Conservation (phyloP, 2,797 vertebrate species). For the Lepus townsendii region DNA sequence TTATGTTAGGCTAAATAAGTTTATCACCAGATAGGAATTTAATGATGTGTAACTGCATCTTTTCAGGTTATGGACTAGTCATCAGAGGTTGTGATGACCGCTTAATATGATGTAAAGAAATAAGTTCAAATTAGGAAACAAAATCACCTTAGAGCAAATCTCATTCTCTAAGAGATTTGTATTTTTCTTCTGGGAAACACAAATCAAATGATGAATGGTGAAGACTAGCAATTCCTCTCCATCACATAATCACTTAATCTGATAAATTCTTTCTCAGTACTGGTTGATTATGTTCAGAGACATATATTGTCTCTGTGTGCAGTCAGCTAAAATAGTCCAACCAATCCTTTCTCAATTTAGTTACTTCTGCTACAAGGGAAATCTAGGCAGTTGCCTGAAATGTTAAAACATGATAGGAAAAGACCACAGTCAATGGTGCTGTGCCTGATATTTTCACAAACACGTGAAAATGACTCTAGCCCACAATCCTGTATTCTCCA, state of each 20-base stretch:
- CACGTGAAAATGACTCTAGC: background rate
- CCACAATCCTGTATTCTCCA: background rate
- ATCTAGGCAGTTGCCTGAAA: background rate
- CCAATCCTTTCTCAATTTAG: background rate
- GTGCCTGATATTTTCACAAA: background rate
- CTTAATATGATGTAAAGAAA: conserved; percentile 56
- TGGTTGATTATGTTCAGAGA: background rate
- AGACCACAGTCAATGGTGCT: background rate
- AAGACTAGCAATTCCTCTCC: conserved; percentile 23
- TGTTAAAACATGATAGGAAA: background rate
- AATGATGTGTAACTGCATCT: conserved; percentile 68
- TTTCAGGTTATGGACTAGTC: background rate
- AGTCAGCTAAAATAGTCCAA: conserved; percentile 15
- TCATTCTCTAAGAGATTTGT: conserved; percentile 1
- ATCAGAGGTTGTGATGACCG: conserved; percentile 2
- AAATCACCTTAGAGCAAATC: conserved; percentile 18
- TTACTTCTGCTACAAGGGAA: background rate
- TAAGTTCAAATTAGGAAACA: conserved; percentile 55
- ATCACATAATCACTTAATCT: conserved; percentile 5
- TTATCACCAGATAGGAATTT: conserved; percentile 67
- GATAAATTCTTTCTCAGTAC: conserved; percentile 16
- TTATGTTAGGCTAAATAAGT: conserved; percentile 73
- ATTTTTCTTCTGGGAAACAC: conserved; percentile 42
- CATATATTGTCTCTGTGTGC: background rate
- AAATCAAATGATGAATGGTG: conserved; percentile 36